These are phyloP conservation scores for Peromyscus attwateri DNA, from an alignment of 2,797 vertebrate species.

Conservation along the genomic window DNA sequence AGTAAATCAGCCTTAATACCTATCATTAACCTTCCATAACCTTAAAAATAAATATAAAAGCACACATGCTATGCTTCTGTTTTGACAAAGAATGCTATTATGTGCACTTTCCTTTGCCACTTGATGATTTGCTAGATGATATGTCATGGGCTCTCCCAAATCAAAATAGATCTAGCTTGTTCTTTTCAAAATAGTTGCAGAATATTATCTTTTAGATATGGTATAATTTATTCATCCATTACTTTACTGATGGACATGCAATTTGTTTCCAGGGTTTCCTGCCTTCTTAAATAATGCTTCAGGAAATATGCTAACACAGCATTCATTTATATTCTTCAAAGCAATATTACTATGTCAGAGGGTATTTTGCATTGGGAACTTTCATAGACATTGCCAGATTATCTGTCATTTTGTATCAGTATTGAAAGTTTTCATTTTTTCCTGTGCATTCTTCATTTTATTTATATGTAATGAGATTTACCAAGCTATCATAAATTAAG, in stretches of 20 bases:
- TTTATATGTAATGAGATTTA: constrained; percentile 38
- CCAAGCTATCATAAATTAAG: constrained; percentile 1
- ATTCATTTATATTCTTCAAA: constrained; percentile 37
- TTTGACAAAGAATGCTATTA: constrained; percentile 52
- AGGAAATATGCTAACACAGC: constrained; percentile 13
- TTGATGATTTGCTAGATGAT: constrained; percentile 37
- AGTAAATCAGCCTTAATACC: not conserved
- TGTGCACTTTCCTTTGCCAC: not conserved
- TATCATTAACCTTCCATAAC: constrained; percentile 12
- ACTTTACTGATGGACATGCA: constrained; percentile 36
- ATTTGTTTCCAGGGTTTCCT: constrained; percentile 43
- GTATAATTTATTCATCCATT: constrained; percentile 61
- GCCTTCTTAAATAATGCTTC: not conserved
- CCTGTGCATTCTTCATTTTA: constrained; percentile 57
- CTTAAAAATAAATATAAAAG: constrained; percentile 14
- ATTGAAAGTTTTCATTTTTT: constrained; percentile 41
- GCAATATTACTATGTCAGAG: not conserved
- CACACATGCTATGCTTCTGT: not conserved
- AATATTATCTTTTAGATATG: constrained; percentile 53
- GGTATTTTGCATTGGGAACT: constrained; percentile 20
- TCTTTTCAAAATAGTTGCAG: constrained; percentile 61
- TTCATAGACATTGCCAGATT: constrained; percentile 41
- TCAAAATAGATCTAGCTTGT: constrained; percentile 57
- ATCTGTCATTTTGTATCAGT: constrained; percentile 39
- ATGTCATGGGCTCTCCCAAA: not conserved